Evolutionary conservation across 2,113 vertebrate genomes (phyloP).

Genomic region (Asarcornis scutulata): DNA sequence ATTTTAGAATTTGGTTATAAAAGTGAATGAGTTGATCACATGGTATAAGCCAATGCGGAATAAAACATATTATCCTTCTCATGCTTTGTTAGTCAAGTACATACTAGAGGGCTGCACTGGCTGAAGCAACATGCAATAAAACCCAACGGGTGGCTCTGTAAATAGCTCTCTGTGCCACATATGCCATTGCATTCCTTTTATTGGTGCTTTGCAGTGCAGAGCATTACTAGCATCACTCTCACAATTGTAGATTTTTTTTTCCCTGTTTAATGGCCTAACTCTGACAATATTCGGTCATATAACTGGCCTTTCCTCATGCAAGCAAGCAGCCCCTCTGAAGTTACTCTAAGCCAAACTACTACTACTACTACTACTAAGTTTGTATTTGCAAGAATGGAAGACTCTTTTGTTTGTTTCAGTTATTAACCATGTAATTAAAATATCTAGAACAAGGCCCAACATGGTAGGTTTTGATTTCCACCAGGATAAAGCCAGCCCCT

Average conservation of each 20-base stretch:
- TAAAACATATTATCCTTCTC: background rate
- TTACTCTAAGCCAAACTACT: background rate
- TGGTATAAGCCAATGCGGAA: background rate
- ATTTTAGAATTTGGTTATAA: background rate
- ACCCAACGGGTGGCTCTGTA: background rate
- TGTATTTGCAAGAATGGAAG: background rate
- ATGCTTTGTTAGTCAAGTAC: background rate
- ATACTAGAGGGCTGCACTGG: background rate
- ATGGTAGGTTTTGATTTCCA: background rate
- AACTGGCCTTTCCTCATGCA: background rate
- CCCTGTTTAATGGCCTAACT: background rate
- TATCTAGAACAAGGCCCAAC: background rate
- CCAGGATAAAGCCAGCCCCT: background rate
- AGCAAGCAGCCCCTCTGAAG: background rate
- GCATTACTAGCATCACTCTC: background rate
- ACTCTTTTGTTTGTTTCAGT: background rate
- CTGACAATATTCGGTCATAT: background rate
- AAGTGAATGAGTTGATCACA: background rate
- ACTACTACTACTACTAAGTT: background rate
- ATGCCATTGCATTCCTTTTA: background rate
- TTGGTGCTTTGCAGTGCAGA: background rate
- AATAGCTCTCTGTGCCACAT: background rate
- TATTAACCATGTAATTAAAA: background rate
- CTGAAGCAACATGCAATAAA: background rate
- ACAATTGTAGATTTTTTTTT: background rate